Conservation (phyloP, 2,888 invertebrate species). For the Perizoma flavofasciatum region DNA sequence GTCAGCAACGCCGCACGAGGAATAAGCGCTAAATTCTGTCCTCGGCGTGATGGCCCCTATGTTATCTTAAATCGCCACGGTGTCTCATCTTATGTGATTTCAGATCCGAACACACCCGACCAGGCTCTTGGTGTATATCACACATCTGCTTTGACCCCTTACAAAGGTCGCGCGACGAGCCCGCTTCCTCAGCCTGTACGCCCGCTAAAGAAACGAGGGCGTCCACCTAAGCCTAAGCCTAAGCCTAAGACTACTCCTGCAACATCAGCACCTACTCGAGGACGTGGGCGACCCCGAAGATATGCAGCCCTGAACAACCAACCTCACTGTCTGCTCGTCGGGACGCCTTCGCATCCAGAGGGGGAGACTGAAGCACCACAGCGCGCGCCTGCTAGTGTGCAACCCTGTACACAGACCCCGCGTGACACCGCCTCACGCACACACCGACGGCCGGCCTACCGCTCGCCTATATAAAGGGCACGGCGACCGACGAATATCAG, state of each 20-base stretch:
- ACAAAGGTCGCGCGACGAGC: slow-evolving; percentile 4
- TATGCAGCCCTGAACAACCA: not conserved
- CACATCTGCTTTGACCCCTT: slow-evolving; percentile 28
- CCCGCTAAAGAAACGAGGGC: slow-evolving; percentile 31
- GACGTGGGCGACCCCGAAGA: slow-evolving; percentile 6
- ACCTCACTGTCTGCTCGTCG: slow-evolving; percentile 32
- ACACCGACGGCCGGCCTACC: no score
- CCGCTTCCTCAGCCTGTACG: slow-evolving; percentile 21
- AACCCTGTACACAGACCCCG: no score
- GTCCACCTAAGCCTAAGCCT: no score
- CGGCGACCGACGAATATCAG: no score
- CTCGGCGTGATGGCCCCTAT: slow-evolving; percentile 22
- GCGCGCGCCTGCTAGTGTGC: no score
- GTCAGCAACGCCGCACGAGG: slow-evolving; percentile 4
- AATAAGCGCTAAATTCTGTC: slow-evolving; percentile 20
- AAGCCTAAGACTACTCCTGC: slow-evolving; percentile 12
- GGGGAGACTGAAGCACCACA: slow-evolving; percentile 18
- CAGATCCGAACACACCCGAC: slow-evolving; percentile 14
- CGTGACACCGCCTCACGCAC: no score
- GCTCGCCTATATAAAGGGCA: no score
- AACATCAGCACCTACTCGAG: not conserved
- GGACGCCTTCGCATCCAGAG: slow-evolving; percentile 30
- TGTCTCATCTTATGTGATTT: slow-evolving; percentile 4
- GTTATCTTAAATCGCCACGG: slow-evolving; percentile 4
- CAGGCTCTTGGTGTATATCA: slow-evolving; percentile 31